These are phyloP conservation scores for Syngnathus typhle DNA, from an alignment of 2,113 vertebrate species.

Conservation along the genomic window DNA sequence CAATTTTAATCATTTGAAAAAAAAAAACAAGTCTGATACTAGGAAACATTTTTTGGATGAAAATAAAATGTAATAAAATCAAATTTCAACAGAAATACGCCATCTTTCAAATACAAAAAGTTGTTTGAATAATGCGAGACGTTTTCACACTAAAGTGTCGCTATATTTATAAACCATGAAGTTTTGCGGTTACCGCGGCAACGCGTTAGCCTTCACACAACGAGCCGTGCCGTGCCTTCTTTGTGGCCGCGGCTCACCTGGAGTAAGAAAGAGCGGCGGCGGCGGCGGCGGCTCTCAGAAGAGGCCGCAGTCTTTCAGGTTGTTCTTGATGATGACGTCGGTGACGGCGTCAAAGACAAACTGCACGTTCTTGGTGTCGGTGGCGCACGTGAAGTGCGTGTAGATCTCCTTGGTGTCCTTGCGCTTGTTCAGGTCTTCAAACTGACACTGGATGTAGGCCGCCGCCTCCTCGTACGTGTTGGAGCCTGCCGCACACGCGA, in stretches of 20 bases:
- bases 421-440: conserved; percentile 96
- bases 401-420: conserved; percentile 99
- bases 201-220: too few relatives aligned
- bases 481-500: conserved; percentile 71
- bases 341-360: conserved; percentile 98
- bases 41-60: not conserved
- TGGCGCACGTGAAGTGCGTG: conserved; percentile 98
- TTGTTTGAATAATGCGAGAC: too few relatives aligned
- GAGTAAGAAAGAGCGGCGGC: too few relatives aligned
- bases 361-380: conserved; percentile 98
- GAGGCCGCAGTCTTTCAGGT: conserved; percentile 97
- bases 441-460: conserved; percentile 96
- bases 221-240: too few relatives aligned
- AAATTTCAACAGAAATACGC: too few relatives aligned
- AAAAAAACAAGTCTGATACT: not conserved
- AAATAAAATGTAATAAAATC: too few relatives aligned
- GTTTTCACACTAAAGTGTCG: too few relatives aligned
- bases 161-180: too few relatives aligned
- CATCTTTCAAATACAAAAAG: too few relatives aligned
- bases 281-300: conserved; percentile 69
- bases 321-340: conserved; percentile 99
- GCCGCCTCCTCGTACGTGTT: conserved; percentile 97
- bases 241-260: not conserved
- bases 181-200: too few relatives aligned
- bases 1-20: not conserved